phyloP scores from a whole-genome alignment of 2,888 invertebrate species.

The Piscicola geometra region DNA sequence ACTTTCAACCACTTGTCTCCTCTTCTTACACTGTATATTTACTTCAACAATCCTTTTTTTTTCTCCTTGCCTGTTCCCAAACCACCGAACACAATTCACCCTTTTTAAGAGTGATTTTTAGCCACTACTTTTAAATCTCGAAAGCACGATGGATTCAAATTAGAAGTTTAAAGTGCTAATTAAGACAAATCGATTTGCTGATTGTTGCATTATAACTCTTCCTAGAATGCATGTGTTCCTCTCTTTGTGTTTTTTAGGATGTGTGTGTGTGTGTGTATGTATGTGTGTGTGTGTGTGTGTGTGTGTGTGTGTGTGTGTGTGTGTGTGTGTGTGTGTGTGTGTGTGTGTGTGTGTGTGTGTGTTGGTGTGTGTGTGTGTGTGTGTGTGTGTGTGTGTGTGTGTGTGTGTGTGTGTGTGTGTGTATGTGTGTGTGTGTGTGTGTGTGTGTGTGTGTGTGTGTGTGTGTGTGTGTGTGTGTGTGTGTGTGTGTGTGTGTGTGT shows the following conservation, averaged over 20 bases:
- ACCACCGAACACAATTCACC: not conserved
- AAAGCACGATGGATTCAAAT: not conserved
- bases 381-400: too few relatives aligned
- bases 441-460: conserved; percentile 18
- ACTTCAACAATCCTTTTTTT: not conserved
- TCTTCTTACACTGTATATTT: not conserved
- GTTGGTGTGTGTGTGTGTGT: too few relatives aligned
- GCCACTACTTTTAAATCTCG: not conserved
- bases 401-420: conserved; percentile 2
- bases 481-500: conserved; percentile 18
- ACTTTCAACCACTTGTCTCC: not conserved
- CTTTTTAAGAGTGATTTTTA: not conserved
- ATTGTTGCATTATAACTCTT: too few relatives aligned
- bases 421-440: conserved; percentile 6
- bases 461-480: conserved; percentile 16
- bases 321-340: too few relatives aligned
- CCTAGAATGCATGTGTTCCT: too few relatives aligned
- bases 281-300: too few relatives aligned
- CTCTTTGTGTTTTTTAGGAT: too few relatives aligned
- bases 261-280: too few relatives aligned
- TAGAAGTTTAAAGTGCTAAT: not conserved
- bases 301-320: too few relatives aligned
- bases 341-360: too few relatives aligned
- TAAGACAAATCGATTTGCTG: not conserved
- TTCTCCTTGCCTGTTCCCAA: not conserved